Percentiles rank a stretch among this genome's conserved stretches.
phyloP scores from a whole-genome alignment of 2,797 vertebrate species.

The Mustela erminea region DNA sequence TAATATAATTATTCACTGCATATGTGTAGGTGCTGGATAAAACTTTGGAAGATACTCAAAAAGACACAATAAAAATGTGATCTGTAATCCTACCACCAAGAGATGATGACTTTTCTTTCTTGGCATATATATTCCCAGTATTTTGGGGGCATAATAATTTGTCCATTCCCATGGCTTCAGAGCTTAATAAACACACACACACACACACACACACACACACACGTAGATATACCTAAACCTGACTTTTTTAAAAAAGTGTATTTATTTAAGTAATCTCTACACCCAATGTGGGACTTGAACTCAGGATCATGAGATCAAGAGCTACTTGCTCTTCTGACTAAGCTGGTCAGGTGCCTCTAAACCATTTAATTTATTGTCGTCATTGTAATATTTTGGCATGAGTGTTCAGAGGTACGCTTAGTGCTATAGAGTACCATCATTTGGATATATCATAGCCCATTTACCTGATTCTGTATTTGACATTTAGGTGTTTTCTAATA shows the following conservation, averaged over 20 bases:
- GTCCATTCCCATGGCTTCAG: neutral
- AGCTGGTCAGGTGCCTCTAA: neutral
- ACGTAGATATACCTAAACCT: neutral
- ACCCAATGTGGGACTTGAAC: neutral
- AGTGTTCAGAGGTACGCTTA: neutral
- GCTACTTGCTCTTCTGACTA: neutral
- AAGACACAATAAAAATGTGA: neutral
- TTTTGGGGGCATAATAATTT: neutral
- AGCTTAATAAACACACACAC: neutral
- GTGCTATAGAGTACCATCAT: neutral
- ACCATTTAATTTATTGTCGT: neutral
- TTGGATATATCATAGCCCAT: neutral
- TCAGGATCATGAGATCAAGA: neutral
- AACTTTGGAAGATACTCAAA: neutral
- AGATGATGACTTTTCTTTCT: neutral
- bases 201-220: no score
- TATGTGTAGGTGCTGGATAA: slow-evolving; percentile 14
- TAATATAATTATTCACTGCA: neutral
- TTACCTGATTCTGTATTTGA: neutral
- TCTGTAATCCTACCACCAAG: neutral
- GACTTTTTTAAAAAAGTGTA: neutral
- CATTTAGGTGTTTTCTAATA: slow-evolving; percentile 43
- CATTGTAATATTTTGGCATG: slow-evolving; percentile 21
- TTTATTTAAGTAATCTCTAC: neutral
- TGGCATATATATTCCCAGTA: neutral